A percentile compares a stretch with the other conserved stretches of the same genome.
Evolutionary conservation across 2,797 vertebrate species (phyloP).

Genomic region (Amblyraja radiata): DNA sequence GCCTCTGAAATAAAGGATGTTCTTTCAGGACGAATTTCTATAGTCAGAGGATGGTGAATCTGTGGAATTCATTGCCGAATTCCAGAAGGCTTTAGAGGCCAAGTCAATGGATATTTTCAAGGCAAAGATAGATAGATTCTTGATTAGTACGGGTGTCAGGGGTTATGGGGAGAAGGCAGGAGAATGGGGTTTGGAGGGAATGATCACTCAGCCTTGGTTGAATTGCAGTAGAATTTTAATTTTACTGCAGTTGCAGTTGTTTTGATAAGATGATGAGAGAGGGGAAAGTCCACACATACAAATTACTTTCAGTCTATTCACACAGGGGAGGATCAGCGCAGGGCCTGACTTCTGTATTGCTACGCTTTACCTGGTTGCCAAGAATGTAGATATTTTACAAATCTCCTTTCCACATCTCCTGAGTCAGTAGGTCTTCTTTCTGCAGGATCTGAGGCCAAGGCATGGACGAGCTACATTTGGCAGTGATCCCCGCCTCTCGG

Average conservation of each 20-base stretch:
- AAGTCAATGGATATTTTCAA: no score
- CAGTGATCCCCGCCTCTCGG: neutral
- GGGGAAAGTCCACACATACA: neutral
- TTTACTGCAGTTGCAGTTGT: neutral
- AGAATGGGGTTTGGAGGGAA: no score
- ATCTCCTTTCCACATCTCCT: neutral
- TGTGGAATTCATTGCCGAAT: no score
- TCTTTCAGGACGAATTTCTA: no score
- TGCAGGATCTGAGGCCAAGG: neutral
- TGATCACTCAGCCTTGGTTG: no score
- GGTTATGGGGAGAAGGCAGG: no score
- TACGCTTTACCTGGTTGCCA: neutral
- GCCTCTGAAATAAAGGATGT: no score
- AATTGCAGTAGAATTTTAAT: neutral
- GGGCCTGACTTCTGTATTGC: neutral
- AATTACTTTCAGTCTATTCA: neutral
- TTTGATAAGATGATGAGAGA: neutral
- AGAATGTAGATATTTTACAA: neutral
- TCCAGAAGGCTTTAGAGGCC: no score
- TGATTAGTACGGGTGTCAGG: no score
- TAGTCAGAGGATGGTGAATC: no score
- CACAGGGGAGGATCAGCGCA: neutral
- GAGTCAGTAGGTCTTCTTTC: neutral
- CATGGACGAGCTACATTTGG: neutral
- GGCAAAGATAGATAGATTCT: no score